Base-by-base conservation (phyloP, 2,888 invertebrate genomes). In the Drosophila pseudotakahashii region DNA sequence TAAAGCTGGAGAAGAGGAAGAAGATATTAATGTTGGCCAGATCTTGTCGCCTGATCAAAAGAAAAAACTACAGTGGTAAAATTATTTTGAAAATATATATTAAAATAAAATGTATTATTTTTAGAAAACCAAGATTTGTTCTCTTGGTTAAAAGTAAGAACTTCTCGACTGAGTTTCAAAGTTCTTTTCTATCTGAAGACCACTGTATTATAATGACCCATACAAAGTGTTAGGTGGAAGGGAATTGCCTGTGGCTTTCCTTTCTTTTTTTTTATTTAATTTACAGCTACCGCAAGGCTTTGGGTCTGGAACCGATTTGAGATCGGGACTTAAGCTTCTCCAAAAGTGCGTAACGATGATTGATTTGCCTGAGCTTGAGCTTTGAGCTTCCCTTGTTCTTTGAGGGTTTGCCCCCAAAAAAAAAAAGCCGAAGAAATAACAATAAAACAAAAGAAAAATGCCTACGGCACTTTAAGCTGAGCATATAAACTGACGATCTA, bases 361-460 rank as follows among this genome's bases (percentile, higher is more conserved):
- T 84, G 84, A 84, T 88, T 88, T 84, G 82, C 75, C 73, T 72
- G 71, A 50, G 30, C 32, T 52, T 57, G 50, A 55, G 68, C 39
- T 55, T 50, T 64, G 55, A 50, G 68, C 68, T 50, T 52, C 44
- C 45, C 51, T 66, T 57, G 71, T 54, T 60, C 37, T 72, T 51
- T 45, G 51, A 55, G 60, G 61, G 63, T 30, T 50, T 66, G 52
- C 62, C 48, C 37, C 26, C 19, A 1, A 66, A 42, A 48, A 53
- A 57, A 47, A 23, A 37, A 57, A 37, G 41, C 47, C 32, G 5
- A 41, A 61, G 11, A 61, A 62, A 72, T 41, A 71, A 82, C 69
- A 81, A 78, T 82, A 85, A 81, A 83, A 71, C 73, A 71, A 82
- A 73, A 83, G 77, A 86, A 85, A 81, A 83, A 76, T 78, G 87